Evolutionary conservation across 2,797 vertebrate species (phyloP).

Genomic region (Rhinophrynus dorsalis): DNA sequence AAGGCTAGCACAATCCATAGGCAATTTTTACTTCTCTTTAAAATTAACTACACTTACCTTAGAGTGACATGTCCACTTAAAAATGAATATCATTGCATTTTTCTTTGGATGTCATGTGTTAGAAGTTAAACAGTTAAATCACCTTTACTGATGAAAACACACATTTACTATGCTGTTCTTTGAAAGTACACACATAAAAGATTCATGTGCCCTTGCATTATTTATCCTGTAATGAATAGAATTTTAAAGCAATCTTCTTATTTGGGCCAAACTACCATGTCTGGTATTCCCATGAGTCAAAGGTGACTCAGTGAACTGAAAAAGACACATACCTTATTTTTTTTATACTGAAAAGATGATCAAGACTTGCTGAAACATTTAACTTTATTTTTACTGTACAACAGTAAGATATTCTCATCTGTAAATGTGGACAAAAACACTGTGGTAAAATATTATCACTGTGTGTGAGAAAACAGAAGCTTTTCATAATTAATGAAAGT

Average conservation of each 20-base stretch:
- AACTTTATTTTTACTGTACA: too few relatives aligned
- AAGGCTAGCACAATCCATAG: too few relatives aligned
- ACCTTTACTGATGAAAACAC: background rate
- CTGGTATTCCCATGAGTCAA: conserved; percentile 3
- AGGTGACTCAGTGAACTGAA: conserved; percentile 15
- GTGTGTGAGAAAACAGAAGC: too few relatives aligned
- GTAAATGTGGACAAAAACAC: too few relatives aligned
- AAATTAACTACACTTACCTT: too few relatives aligned
- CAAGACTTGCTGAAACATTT: too few relatives aligned
- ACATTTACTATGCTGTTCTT: conserved; percentile 28
- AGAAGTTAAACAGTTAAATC: conserved; percentile 14
- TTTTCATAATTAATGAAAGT: too few relatives aligned
- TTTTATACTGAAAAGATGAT: background rate
- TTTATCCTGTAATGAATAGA: conserved; percentile 43
- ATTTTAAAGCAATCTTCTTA: conserved; percentile 27
- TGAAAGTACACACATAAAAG: conserved; percentile 33
- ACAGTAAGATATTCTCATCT: too few relatives aligned
- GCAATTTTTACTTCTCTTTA: too few relatives aligned
- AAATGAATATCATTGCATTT: background rate
- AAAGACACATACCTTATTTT: background rate
- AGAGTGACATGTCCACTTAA: too few relatives aligned
- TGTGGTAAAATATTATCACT: too few relatives aligned
- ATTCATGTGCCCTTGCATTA: conserved; percentile 37
- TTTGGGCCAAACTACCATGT: background rate
- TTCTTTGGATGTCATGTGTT: background rate